Evolutionary conservation across 2,888 invertebrate genomes (phyloP).

Genomic region (Apodemia hepburni): DNA sequence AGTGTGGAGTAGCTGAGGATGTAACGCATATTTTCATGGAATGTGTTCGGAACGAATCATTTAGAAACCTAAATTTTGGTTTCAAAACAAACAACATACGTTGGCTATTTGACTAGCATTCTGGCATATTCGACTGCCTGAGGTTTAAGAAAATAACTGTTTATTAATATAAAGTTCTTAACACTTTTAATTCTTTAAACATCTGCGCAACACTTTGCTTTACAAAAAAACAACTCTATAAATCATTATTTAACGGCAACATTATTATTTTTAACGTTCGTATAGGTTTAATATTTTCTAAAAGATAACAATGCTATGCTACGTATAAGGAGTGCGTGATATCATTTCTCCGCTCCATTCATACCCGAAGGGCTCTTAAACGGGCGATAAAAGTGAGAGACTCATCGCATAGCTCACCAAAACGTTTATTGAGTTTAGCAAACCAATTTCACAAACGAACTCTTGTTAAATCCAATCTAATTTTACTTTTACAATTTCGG

Average conservation of each 20-base stretch:
- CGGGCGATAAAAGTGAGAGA: constrained; percentile 53
- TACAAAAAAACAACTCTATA: no score
- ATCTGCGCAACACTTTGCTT: no score
- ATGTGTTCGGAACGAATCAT: no score
- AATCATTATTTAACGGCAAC: background rate
- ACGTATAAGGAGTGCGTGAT: constrained; percentile 37
- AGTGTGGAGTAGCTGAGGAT: no score
- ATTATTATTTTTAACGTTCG: no score
- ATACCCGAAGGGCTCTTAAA: constrained; percentile 44
- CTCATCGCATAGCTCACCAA: constrained; percentile 52
- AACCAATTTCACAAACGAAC: constrained; percentile 45
- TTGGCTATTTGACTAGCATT: no score
- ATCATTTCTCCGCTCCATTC: constrained; percentile 52
- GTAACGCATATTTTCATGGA: no score
- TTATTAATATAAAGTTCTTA: no score
- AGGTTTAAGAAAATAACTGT: no score
- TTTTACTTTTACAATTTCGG: constrained; percentile 25
- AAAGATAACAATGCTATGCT: constrained; percentile 11
- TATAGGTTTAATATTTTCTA: background rate
- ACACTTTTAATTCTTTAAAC: no score
- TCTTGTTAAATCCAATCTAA: constrained; percentile 26
- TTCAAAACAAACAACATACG: background rate
- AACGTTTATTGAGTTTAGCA: constrained; percentile 58
- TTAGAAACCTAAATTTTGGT: no score
- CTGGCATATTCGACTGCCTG: no score